Evolutionary conservation across 2,113 vertebrate genomes (phyloP).

Genomic region (Cynoglossus semilaevis): DNA sequence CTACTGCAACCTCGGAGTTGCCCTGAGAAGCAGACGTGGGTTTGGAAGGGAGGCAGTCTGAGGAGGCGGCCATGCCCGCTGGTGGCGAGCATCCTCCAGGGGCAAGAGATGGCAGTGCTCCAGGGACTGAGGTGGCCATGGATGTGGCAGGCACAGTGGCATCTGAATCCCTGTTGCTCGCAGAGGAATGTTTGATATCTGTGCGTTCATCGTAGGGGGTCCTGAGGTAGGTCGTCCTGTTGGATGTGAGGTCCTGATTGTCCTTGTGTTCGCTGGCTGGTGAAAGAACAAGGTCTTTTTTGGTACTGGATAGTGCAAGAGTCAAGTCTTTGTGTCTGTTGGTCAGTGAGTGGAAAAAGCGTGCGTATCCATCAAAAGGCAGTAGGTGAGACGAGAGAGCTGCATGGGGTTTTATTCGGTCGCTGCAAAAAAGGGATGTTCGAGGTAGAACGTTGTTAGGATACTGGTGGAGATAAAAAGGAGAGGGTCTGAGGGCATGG

Average conservation of each 20-base stretch:
- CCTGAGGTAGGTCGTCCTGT: slow-evolving; percentile 63
- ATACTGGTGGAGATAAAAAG: slow-evolving; percentile 57
- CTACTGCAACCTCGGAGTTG: slow-evolving; percentile 77
- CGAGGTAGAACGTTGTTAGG: slow-evolving; percentile 56
- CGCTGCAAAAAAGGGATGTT: slow-evolving; percentile 44
- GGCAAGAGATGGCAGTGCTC: slow-evolving; percentile 25
- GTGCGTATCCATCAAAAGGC: slow-evolving; percentile 50
- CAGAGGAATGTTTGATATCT: slow-evolving; percentile 40
- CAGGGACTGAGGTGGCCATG: slow-evolving; percentile 24
- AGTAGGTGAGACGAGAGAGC: slow-evolving; percentile 39
- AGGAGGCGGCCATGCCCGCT: slow-evolving; percentile 79
- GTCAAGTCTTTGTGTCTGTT: slow-evolving; percentile 80
- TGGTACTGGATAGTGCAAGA: slow-evolving; percentile 76
- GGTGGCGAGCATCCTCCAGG: slow-evolving; percentile 75
- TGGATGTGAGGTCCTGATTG: slow-evolving; percentile 41
- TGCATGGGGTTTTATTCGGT: slow-evolving; percentile 48
- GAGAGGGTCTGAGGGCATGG: slow-evolving; percentile 32
- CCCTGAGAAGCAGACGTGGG: slow-evolving; percentile 83
- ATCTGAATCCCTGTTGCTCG: slow-evolving; percentile 11
- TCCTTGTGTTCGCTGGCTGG: slow-evolving; percentile 37
- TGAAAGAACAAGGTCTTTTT: slow-evolving; percentile 48
- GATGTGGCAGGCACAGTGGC: slow-evolving; percentile 20
- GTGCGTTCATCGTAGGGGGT: slow-evolving; percentile 23
- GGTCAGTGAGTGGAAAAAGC: slow-evolving; percentile 34
- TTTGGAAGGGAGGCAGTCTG: slow-evolving; percentile 83